Base-by-base conservation (phyloP, 2,888 invertebrate species). In the Lycia hirtaria region DNA sequence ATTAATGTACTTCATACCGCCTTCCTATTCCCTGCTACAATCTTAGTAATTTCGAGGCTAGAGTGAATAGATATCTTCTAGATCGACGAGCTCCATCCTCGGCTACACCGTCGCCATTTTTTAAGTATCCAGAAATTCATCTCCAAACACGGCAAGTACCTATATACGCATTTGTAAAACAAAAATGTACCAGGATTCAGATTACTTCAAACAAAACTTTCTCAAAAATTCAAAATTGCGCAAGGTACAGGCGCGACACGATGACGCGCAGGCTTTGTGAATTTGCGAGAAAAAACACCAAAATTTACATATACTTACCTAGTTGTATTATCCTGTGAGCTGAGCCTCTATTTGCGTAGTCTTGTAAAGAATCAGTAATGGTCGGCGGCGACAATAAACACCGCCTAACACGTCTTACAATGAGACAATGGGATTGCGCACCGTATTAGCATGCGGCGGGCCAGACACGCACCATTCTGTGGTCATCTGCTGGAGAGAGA, bases 371-470 rank as follows among this genome's bases (percentile, higher is more conserved):
- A 41, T 41, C 41, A 26, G 41, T 41, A 41, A 41, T 41, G 41
- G 41, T 41, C 17, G 26, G 4, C 7, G 20, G 10, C 9, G 17
- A 41, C 41, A 24, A 41, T 41, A 51, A 51, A 9, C 9, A 6
- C 22, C 24, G 40, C 50, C 50, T 14, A 24, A 51, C 32, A 41
- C 30, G 41, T 22, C 4, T 32, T 6, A 41, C 50, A 51, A 51
- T 41, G n/a, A 51, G 32, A 51, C 50, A 51, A 41, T 51, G 12
- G 50, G n/a, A 10, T 19, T 6, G 15, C 12, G 12, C 38, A 15
- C 38, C 12, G 38, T 50, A 50, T 40, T 50, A 40, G 15, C 38
- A n/a, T 10, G 26, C n/a, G 12, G n/a, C 17, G 15, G 17, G 17
- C 12, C 2, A 1, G 17, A 2, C 26, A 4, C 17, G 26, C 26